These are phyloP conservation scores for Mola mola DNA, from an alignment of 2,113 vertebrate genomes.

Conservation along the genomic window DNA sequence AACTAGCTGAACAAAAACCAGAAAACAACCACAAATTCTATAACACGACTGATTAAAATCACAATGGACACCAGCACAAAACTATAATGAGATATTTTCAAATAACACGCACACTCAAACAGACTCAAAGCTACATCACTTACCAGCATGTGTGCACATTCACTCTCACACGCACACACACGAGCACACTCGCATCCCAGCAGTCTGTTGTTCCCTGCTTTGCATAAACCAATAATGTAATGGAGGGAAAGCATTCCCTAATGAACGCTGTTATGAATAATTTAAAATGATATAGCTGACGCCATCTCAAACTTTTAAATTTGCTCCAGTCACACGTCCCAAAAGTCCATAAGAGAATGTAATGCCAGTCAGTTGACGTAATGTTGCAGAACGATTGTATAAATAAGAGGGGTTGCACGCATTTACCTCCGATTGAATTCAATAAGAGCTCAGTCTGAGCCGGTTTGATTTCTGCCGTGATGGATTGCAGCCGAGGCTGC, in stretches of 20 bases:
- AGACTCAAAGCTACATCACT: too few species aligned
- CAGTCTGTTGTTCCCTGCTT: slow-evolving; percentile 55
- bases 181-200: slow-evolving; percentile 25
- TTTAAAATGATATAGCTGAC: slow-evolving; percentile 58
- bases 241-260: slow-evolving; percentile 66
- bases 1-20: too few species aligned
- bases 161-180: slow-evolving; percentile 3
- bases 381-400: slow-evolving; percentile 65
- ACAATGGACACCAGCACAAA: too few species aligned
- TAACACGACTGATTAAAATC: too few species aligned
- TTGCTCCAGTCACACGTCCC: slow-evolving; percentile 52
- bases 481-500: slow-evolving; percentile 35
- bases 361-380: slow-evolving; percentile 63
- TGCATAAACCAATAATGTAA: slow-evolving; percentile 77
- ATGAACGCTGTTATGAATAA: slow-evolving; percentile 71
- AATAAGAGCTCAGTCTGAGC: slow-evolving; percentile 49
- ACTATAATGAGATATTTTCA: too few species aligned
- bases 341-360: slow-evolving; percentile 65
- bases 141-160: slow-evolving; percentile 4
- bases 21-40: too few species aligned
- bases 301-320: slow-evolving; percentile 69
- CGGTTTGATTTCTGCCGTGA: slow-evolving; percentile 50
- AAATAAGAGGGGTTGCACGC: slow-evolving; percentile 64
- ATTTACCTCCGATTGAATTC: slow-evolving; percentile 65
- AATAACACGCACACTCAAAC: too few species aligned